Percentiles rank a stretch among this genome's conserved stretches.
These are phyloP conservation scores for Procavia capensis DNA, from an alignment of 2,113 vertebrate genomes.

Conservation along the genomic window DNA sequence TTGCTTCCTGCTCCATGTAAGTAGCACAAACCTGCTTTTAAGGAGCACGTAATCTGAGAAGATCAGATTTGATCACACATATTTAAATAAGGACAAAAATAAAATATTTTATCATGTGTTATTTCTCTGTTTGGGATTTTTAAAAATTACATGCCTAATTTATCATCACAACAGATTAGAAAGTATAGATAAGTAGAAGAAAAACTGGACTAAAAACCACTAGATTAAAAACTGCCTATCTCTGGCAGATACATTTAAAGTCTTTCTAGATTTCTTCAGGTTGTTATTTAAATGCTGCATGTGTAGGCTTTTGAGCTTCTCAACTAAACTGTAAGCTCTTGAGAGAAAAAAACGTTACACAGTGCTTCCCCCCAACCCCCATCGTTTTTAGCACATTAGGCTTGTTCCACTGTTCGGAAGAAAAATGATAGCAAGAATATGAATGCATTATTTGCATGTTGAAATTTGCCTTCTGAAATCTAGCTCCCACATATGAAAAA, in stretches of 20 bases:
- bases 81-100: slow-evolving; percentile 41
- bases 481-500: neutral
- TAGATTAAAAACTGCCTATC: slow-evolving; percentile 1
- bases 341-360: slow-evolving; percentile 2
- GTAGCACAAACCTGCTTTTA: slow-evolving; percentile 4
- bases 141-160: neutral
- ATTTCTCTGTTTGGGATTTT: slow-evolving; percentile 32
- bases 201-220: neutral
- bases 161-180: neutral
- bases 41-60: slow-evolving; percentile 17
- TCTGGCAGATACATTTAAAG: slow-evolving; percentile 2
- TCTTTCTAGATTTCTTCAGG: neutral
- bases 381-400: neutral
- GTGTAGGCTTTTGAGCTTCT: neutral
- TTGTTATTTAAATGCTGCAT: slow-evolving; percentile 11
- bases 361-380: neutral
- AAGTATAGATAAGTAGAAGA: slow-evolving; percentile 10
- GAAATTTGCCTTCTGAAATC: slow-evolving; percentile 37
- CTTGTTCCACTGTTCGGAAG: neutral
- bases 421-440: slow-evolving; percentile 36
- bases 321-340: slow-evolving; percentile 33
- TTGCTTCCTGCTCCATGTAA: slow-evolving; percentile 15
- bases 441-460: neutral
- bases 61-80: neutral
- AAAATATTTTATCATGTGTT: slow-evolving; percentile 7